Percentiles rank a stretch among this genome's conserved stretches.
phyloP scores from a whole-genome alignment of 2,888 invertebrate genomes.

The Drosophila yooni region DNA sequence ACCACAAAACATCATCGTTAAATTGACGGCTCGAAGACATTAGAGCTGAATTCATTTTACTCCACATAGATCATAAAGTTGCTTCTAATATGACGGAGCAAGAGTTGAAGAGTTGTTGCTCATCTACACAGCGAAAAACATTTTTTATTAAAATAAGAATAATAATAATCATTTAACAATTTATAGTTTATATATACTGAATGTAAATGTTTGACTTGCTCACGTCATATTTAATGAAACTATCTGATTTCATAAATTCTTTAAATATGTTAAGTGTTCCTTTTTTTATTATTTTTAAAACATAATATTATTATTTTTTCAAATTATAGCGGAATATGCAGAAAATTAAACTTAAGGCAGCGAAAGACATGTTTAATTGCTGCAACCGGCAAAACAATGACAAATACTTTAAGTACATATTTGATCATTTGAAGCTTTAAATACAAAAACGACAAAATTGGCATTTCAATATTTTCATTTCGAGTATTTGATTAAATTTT shows the following conservation, averaged over 20 bases:
- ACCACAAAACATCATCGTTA: slow-evolving; percentile 29
- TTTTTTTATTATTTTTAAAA: background rate
- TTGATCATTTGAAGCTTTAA: background rate
- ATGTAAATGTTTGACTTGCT: background rate
- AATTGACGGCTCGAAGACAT: slow-evolving; percentile 11
- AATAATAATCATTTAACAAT: background rate
- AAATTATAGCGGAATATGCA: too few relatives aligned
- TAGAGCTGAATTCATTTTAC: slow-evolving; percentile 8
- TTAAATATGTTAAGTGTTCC: background rate
- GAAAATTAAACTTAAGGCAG: background rate
- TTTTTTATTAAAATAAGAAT: too few relatives aligned
- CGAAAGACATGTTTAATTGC: background rate
- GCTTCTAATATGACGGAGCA: background rate
- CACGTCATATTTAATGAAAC: background rate
- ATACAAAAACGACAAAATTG: background rate
- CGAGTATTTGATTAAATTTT: too few relatives aligned
- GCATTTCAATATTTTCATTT: background rate
- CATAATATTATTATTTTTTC: background rate
- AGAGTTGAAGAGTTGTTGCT: background rate
- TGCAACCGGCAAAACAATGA: background rate
- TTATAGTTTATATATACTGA: background rate
- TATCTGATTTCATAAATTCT: background rate
- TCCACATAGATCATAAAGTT: slow-evolving; percentile 10
- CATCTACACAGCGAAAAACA: background rate
- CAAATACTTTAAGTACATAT: background rate